phyloP scores from a whole-genome alignment of 2,888 invertebrate genomes.

The Cordilura impudica region DNA sequence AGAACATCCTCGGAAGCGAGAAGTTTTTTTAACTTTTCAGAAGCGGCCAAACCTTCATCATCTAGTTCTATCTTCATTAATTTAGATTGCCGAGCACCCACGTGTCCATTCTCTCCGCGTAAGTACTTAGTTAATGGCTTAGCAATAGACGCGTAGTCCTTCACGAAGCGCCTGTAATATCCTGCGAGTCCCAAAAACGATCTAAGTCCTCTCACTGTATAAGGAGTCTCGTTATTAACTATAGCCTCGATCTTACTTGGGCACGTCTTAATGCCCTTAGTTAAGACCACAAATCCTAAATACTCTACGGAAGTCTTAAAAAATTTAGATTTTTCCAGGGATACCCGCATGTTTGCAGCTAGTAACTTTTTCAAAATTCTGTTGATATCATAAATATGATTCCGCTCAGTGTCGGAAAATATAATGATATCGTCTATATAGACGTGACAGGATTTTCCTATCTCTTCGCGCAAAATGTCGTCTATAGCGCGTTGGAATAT shows the following conservation, averaged over 20 bases:
- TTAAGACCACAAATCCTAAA: conserved; percentile 68
- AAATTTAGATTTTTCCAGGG: conserved; percentile 57
- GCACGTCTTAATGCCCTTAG: conserved; percentile 55
- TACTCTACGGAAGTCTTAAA: conserved; percentile 67
- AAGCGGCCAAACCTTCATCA: conserved; percentile 35
- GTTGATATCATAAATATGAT: conserved; percentile 14
- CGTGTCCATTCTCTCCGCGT: conserved; percentile 43
- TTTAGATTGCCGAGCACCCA: conserved; percentile 41
- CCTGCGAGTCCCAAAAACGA: conserved; percentile 40
- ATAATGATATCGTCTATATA: conserved; percentile 4
- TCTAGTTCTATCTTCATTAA: conserved; percentile 35
- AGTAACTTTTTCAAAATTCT: neutral
- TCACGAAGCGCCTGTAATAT: conserved; percentile 42
- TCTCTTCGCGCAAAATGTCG: no score
- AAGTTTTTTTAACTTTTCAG: conserved; percentile 33
- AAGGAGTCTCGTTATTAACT: conserved; percentile 21
- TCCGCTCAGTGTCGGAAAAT: conserved; percentile 13
- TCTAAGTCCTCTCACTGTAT: conserved; percentile 20
- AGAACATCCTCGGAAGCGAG: conserved; percentile 51
- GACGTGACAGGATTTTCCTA: no score
- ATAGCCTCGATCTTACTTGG: conserved; percentile 30
- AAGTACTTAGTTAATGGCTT: conserved; percentile 40
- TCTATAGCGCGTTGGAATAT: conserved; percentile 11
- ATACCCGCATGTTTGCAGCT: conserved; percentile 30
- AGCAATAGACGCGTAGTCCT: conserved; percentile 34